Conservation (phyloP, 2,113 vertebrate genomes). For the Bubo scandiacus region DNA sequence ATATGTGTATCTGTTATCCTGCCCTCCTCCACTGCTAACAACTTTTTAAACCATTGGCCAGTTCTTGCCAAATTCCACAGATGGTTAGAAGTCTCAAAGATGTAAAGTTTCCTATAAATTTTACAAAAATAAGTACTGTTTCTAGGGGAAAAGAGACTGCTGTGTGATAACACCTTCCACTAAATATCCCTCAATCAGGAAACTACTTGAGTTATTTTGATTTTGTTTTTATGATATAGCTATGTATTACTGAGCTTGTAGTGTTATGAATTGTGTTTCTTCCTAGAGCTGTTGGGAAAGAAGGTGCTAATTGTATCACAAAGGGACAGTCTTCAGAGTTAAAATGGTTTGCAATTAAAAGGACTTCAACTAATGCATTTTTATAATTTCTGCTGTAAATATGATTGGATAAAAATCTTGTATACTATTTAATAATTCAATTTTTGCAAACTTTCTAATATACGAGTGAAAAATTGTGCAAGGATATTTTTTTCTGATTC, state of each 20-base stretch:
- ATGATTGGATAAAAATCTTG: not conserved
- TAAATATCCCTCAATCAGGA: not conserved
- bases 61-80: conserved; percentile 46
- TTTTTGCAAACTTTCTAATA: not conserved
- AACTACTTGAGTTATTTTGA: not conserved
- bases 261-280: not conserved
- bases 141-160: not conserved
- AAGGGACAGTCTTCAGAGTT: not conserved
- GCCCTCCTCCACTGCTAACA: not conserved
- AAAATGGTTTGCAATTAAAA: not conserved
- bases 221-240: not conserved
- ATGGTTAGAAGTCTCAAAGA: conserved; percentile 21
- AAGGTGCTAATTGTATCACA: not conserved
- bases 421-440: not conserved
- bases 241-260: not conserved
- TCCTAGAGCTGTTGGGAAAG: not conserved
- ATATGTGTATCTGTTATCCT: not conserved
- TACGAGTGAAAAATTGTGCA: not conserved
- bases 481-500: not conserved
- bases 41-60: conserved; percentile 6
- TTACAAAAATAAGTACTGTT: conserved; percentile 17
- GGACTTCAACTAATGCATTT: not conserved
- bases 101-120: not conserved
- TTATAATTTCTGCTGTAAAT: not conserved
- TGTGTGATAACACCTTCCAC: conserved; percentile 23